Conservation (phyloP, 1,140 invertebrate genomes). For the Pseudomyrmex sp. region DNA sequence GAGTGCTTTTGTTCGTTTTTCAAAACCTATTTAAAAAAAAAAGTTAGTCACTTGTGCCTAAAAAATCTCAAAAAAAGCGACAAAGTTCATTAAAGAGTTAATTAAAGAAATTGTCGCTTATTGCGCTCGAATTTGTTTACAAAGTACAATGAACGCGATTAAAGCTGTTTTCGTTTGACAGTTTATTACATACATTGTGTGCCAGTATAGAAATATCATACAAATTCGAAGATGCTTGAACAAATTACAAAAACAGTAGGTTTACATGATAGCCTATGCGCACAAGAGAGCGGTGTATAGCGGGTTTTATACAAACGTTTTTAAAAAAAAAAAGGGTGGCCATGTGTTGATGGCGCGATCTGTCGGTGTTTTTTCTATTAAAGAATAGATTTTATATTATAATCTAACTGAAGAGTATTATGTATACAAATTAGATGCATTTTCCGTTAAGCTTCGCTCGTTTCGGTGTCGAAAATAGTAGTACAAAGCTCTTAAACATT, state of each 20-base stretch:
- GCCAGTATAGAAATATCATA: slow-evolving; percentile 83
- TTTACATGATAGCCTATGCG: slow-evolving; percentile 32
- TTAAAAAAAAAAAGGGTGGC: slow-evolving; percentile 42
- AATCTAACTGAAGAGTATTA: slow-evolving; percentile 65
- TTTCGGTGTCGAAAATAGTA: slow-evolving; percentile 76
- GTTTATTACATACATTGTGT: slow-evolving; percentile 82
- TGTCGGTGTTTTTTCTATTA: slow-evolving; percentile 42
- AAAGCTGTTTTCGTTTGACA: slow-evolving; percentile 71
- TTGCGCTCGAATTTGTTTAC: not conserved
- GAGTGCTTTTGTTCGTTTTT: too few relatives aligned
- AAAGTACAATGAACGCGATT: not conserved
- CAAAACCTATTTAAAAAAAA: too few relatives aligned
- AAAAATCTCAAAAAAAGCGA: too few relatives aligned
- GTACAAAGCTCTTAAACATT: not conserved
- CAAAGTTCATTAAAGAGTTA: too few relatives aligned
- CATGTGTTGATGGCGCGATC: slow-evolving; percentile 17
- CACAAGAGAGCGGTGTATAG: slow-evolving; percentile 70
- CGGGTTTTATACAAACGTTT: slow-evolving; percentile 63
- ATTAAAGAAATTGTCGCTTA: too few relatives aligned
- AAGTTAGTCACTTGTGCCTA: too few relatives aligned
- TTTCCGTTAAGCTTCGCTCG: slow-evolving; percentile 56
- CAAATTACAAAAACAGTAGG: slow-evolving; percentile 74
- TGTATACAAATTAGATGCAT: slow-evolving; percentile 74
- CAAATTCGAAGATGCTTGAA: slow-evolving; percentile 79
- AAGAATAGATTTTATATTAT: slow-evolving; percentile 53